Base-by-base conservation (phyloP, 2,113 vertebrate genomes). In the Eublepharis macularius region DNA sequence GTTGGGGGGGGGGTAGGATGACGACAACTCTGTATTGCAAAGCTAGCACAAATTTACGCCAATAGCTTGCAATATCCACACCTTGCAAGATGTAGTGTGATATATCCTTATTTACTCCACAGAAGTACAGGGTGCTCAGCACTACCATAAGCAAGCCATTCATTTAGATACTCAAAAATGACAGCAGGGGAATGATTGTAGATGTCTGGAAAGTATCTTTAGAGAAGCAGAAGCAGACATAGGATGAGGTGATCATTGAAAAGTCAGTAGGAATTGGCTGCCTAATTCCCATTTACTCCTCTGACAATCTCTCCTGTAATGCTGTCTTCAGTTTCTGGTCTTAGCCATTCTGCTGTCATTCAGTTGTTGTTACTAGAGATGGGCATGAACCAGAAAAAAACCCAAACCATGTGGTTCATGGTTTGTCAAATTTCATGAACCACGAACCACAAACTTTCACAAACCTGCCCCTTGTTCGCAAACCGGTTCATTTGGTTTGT, bases 211-310 rank as follows among this genome's bases (percentile, higher is more conserved):
- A 54, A 65, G n/a, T 34, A 32, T 16, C 54, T 41, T 86, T 26
- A 39, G 84, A 80, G 76, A 63, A 43, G 69, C 54, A 80, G n/a
- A 80, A 85, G n/a, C n/a, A n/a, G n/a, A n/a, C n/a, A 73, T 51
- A 54, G 57, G 69, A 36, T 77, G 57, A 74, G 70, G 68, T 80
- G 57, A 80, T 54, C 63, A 34, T 47, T 65, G 69, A 65, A 63
- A 74, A 39, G 34, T 74, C 69, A 49, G 68, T 63, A 49, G 78
- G 32, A 73, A 80, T 47, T 24, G 11, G 54, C 77, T 65, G 51
- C 84, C 54, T 80, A 80, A 80, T 86, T 86, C 84, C 77, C 69
- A n/a, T 80, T 47, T 80, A 80, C 74, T 41, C 54, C 26, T 49
- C 63, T 86, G 77, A 86, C 76, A 16, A 5, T 87, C 45, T 84